Conservation (phyloP, 2,797 vertebrate genomes). For the Xenops minutus region DNA sequence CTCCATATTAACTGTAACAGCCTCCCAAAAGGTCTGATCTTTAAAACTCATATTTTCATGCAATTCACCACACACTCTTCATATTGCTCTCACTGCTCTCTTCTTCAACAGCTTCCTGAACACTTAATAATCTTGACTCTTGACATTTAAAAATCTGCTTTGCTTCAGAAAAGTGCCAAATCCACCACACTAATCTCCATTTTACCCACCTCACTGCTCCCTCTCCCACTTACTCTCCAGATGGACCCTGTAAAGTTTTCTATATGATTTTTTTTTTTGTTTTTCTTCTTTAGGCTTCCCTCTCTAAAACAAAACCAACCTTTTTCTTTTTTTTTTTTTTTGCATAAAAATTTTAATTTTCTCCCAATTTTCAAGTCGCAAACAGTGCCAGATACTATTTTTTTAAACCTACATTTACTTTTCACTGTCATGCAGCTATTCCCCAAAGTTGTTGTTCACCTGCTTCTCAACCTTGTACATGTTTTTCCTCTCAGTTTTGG, state of each 20-base stretch:
- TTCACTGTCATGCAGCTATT: not conserved
- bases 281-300: not conserved
- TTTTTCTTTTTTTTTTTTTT: not conserved
- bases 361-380: not conserved
- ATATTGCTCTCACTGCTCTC: not conserved
- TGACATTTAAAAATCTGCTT: conserved; percentile 53
- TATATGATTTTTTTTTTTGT: not conserved
- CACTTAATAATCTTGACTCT: conserved; percentile 39
- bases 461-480: not conserved
- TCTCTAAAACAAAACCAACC: not conserved
- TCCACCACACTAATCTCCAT: not conserved
- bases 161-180: conserved; percentile 24
- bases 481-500: not conserved
- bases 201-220: not conserved
- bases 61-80: not conserved
- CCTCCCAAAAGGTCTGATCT: not conserved
- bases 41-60: not conserved
- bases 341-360: not conserved
- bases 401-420: not conserved
- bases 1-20: not conserved
- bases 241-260: not conserved
- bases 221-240: not conserved
- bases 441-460: not conserved
- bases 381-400: not conserved
- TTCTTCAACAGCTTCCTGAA: conserved; percentile 36